These are phyloP conservation scores for Cebus imitator DNA, from an alignment of 2,113 vertebrate genomes.

Conservation along the genomic window DNA sequence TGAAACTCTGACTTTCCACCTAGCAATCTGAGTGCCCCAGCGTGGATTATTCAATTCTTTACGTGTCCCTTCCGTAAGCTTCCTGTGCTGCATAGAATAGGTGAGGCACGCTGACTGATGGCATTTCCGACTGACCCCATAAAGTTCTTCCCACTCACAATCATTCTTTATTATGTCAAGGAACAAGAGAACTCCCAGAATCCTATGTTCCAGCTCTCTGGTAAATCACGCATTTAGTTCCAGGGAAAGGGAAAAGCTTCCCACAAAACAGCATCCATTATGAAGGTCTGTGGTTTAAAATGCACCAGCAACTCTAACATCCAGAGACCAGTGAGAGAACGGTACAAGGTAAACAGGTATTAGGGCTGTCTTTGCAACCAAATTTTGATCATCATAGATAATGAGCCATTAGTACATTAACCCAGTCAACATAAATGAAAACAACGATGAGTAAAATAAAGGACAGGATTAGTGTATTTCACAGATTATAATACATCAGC, in stretches of 20 bases:
- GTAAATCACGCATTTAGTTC: not conserved
- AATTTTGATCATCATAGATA: not conserved
- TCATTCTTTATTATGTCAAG: conserved; percentile 45
- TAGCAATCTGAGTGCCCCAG: not conserved
- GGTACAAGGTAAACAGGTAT: fast-evolving
- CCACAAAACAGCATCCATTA: fast-evolving
- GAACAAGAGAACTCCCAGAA: not conserved
- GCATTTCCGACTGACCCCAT: not conserved
- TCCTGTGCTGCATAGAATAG: not conserved
- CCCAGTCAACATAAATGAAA: not conserved
- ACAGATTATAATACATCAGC: fast-evolving
- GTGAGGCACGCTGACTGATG: not conserved
- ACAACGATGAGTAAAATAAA: not conserved
- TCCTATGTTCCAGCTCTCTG: not conserved
- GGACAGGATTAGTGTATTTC: no score
- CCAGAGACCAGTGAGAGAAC: fast-evolving
- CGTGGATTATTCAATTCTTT: not conserved
- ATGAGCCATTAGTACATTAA: not conserved
- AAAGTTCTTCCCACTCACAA: not conserved
- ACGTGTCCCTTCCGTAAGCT: not conserved
- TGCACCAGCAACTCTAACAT: fast-evolving
- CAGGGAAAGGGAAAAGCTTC: not conserved
- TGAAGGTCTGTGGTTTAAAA: not conserved
- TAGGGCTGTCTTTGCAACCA: not conserved
- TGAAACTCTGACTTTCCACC: not conserved